Percentiles rank a stretch among this genome's conserved stretches.
These are phyloP conservation scores for Prionailurus bengalensis DNA, from an alignment of 2,113 vertebrate species.

Conservation along the genomic window DNA sequence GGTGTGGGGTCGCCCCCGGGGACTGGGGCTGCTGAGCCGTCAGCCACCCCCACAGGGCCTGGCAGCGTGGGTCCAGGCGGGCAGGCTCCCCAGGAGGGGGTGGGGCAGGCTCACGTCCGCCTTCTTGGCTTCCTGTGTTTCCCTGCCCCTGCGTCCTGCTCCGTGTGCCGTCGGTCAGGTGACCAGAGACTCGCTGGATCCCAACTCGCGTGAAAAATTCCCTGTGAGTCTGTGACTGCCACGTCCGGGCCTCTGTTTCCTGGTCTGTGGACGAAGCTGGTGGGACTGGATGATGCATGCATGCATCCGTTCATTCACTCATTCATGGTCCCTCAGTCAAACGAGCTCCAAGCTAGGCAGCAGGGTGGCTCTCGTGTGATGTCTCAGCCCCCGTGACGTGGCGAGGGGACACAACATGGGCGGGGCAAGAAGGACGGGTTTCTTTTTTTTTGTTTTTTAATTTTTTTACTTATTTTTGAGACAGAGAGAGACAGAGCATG, in stretches of 20 bases:
- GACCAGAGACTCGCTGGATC: not conserved
- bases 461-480: no score
- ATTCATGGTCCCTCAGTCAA: rapidly evolving
- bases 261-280: rapidly evolving
- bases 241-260: rapidly evolving
- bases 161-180: not conserved
- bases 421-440: no score
- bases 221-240: not conserved
- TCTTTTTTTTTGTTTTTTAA: no score
- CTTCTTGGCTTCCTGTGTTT: rapidly evolving
- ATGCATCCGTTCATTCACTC: rapidly evolving
- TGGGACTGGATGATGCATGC: rapidly evolving
- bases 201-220: not conserved
- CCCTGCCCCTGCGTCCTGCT: rapidly evolving
- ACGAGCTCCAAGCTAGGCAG: not conserved
- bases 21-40: not conserved
- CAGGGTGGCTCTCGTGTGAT: rapidly evolving
- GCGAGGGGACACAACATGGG: rapidly evolving
- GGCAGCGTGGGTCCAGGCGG: not conserved
- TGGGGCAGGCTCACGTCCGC: rapidly evolving
- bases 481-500: no score
- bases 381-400: rapidly evolving
- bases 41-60: rapidly evolving
- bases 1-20: rapidly evolving
- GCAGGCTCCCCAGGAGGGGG: not conserved